A percentile compares a stretch with the other conserved stretches of the same genome.
These are phyloP conservation scores for Pachycephala philippinensis DNA, from an alignment of 2,113 vertebrate species.

Conservation along the genomic window DNA sequence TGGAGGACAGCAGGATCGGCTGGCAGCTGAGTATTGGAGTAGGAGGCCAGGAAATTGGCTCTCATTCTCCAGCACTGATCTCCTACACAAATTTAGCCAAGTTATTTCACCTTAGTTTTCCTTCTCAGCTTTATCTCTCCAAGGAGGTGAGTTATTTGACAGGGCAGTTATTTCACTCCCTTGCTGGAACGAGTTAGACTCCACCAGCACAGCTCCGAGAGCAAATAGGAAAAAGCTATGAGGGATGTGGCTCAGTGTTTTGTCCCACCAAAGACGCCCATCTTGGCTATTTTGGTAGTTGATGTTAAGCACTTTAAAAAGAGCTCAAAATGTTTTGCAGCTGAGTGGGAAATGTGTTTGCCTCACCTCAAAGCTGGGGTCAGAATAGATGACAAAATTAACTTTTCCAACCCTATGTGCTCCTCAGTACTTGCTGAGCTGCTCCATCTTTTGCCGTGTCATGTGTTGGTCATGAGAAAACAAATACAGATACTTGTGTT, in stretches of 20 bases:
- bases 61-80: neutral
- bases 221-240: neutral
- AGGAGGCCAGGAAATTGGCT: neutral
- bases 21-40: neutral
- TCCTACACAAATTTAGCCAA: neutral
- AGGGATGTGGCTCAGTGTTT: neutral
- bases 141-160: neutral
- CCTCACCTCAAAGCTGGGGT: neutral
- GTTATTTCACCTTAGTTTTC: neutral
- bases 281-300: neutral
- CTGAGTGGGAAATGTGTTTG: neutral
- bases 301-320: neutral
- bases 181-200: neutral
- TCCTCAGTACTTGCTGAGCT: neutral
- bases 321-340: neutral
- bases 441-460: neutral
- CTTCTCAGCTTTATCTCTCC: neutral
- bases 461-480: neutral
- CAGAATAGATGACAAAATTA: neutral
- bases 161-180: neutral
- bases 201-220: neutral
- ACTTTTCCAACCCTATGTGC: neutral
- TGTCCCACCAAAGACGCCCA: neutral
- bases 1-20: neutral
- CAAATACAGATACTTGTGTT: no score